A percentile compares a stretch with the other conserved stretches of the same genome.
phyloP scores from a whole-genome alignment of 2,888 invertebrate genomes.

The Scaptomyza caliginosa region DNA sequence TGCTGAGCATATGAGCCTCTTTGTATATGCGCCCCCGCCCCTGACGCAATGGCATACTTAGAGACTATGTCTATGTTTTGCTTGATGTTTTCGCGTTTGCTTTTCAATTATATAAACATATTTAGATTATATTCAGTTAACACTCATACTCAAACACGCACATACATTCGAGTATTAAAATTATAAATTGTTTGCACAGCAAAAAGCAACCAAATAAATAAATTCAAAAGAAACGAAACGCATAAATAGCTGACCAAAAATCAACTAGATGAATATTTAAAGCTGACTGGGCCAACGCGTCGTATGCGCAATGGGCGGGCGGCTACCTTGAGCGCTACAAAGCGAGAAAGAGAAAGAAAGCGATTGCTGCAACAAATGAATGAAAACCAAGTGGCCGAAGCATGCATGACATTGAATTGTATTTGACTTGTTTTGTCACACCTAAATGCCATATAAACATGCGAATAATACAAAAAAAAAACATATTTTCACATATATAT shows the following conservation, averaged over 20 bases:
- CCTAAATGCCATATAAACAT: conserved; percentile 38
- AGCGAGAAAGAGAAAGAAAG: conserved; percentile 23
- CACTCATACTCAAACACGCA: conserved; percentile 28
- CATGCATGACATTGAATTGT: conserved; percentile 71
- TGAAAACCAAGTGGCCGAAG: conserved; percentile 71
- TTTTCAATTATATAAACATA: conserved; percentile 79
- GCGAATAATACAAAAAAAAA: conserved; percentile 6
- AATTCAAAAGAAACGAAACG: conserved; percentile 36
- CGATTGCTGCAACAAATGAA: conserved; percentile 69
- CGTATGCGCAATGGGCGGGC: conserved; percentile 42
- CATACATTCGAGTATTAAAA: conserved; percentile 59
- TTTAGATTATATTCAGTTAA: conserved; percentile 75
- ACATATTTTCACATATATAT: conserved; percentile 3
- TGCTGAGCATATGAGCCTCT: conserved; percentile 41
- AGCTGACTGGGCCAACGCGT: conserved; percentile 30
- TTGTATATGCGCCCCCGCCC: conserved; percentile 49
- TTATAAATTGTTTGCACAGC: conserved; percentile 76
- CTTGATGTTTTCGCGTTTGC: conserved; percentile 72
- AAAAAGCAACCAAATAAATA: conserved; percentile 72
- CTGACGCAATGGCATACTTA: conserved; percentile 58
- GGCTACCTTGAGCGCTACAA: conserved; percentile 44
- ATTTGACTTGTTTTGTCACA: conserved; percentile 67
- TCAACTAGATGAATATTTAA: conserved; percentile 20
- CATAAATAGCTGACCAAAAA: conserved; percentile 68
- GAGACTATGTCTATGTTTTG: conserved; percentile 48